Percentiles rank a stretch among this genome's conserved stretches.
Conservation (phyloP, 2,888 invertebrate species). For the Apeira syringaria region DNA sequence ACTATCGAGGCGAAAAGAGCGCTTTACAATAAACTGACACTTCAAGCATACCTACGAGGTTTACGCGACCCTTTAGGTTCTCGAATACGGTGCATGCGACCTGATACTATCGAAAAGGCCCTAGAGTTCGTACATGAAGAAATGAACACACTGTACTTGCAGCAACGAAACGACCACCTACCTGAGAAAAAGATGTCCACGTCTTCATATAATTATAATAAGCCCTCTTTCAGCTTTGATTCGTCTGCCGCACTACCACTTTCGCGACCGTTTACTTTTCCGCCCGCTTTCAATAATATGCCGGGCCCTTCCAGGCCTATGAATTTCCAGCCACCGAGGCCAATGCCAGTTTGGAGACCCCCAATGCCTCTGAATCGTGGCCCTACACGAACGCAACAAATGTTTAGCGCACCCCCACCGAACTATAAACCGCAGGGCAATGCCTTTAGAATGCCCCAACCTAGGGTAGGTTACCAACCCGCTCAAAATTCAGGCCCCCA, state of each 20-base stretch:
- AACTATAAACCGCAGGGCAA: slow-evolving; percentile 15
- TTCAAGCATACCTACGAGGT: slow-evolving; percentile 32
- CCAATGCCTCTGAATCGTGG: background rate
- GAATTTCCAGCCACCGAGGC: background rate
- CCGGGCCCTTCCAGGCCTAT: background rate
- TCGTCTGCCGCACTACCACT: background rate
- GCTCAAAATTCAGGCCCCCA: background rate
- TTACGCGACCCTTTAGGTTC: slow-evolving; percentile 31
- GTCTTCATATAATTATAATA: slow-evolving; percentile 2
- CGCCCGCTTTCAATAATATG: background rate
- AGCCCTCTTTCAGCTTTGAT: background rate
- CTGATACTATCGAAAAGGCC: slow-evolving; percentile 30
- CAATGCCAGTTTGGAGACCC: background rate
- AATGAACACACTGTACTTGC: slow-evolving; percentile 29
- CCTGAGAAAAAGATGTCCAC: background rate
- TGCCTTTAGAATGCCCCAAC: slow-evolving; percentile 10
- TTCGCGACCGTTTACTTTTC: too few species aligned
- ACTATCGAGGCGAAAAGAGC: slow-evolving; percentile 26
- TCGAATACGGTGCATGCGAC: slow-evolving; percentile 36
- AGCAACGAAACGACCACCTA: slow-evolving; percentile 16
- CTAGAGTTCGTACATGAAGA: slow-evolving; percentile 34
- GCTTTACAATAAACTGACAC: slow-evolving; percentile 30
- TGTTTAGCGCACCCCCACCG: slow-evolving; percentile 22
- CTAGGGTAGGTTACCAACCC: background rate
- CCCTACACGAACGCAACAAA: slow-evolving; percentile 25